These are phyloP conservation scores for Endotricha flammealis DNA, from an alignment of 2,888 invertebrate species.

Conservation along the genomic window DNA sequence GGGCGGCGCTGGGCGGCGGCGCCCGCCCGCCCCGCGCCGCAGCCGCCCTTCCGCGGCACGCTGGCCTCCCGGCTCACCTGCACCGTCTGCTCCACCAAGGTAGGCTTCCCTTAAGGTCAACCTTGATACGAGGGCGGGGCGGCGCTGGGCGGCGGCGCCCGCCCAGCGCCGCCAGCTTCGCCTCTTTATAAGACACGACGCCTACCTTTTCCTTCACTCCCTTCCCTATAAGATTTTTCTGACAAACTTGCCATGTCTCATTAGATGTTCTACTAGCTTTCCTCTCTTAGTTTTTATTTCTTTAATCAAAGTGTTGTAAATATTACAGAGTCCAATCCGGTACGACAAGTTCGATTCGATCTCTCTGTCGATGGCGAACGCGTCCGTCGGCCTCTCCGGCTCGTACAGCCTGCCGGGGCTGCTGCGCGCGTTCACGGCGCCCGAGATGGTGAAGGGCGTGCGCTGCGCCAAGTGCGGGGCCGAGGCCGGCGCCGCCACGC, in stretches of 20 bases:
- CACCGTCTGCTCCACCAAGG: slow-evolving; percentile 65
- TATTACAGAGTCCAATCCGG: slow-evolving; percentile 86
- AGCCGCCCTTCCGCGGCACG: slow-evolving; percentile 64
- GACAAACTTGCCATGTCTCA: no score
- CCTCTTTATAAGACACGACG: no score
- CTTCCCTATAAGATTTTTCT: no score
- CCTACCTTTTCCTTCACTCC: no score
- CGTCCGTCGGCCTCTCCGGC: slow-evolving; percentile 77
- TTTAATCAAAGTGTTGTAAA: no score
- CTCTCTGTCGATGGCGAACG: slow-evolving; percentile 86
- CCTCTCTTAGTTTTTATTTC: no score
- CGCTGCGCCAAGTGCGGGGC: slow-evolving; percentile 86
- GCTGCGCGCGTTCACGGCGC: slow-evolving; percentile 89
- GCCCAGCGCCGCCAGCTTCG: slow-evolving; percentile 56
- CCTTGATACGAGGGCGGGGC: slow-evolving; percentile 67
- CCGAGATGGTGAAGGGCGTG: slow-evolving; percentile 90
- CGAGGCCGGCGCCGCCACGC: slow-evolving; percentile 48
- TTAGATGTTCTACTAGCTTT: no score
- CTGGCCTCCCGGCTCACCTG: slow-evolving; percentile 65
- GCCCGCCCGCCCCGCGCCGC: slow-evolving; percentile 52
- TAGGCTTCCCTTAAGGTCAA: slow-evolving; percentile 21
- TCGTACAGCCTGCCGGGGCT: slow-evolving; percentile 80
- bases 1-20: slow-evolving; percentile 57
- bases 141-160: slow-evolving; percentile 51
- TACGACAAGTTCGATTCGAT: slow-evolving; percentile 95